These are phyloP conservation scores for Silurus aristotelis DNA, from an alignment of 2,797 vertebrate genomes.

Conservation along the genomic window DNA sequence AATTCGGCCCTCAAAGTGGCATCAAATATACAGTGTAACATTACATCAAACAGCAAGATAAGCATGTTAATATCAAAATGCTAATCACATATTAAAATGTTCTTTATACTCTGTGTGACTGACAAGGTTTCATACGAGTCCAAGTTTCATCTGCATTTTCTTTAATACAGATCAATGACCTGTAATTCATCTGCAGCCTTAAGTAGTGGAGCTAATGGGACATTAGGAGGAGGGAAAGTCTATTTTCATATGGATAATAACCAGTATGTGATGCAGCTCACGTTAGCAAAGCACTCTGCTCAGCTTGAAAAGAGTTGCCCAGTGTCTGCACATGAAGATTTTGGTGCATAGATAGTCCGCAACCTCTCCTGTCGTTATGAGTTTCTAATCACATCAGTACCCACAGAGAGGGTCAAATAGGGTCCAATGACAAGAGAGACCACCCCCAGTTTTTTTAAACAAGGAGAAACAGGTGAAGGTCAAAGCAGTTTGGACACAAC, in stretches of 20 bases:
- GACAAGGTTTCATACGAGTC: slow-evolving; percentile 8
- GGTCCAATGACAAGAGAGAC: slow-evolving; percentile 42
- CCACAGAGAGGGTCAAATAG: slow-evolving; percentile 50
- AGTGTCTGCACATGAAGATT: slow-evolving; percentile 66
- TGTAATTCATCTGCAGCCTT: slow-evolving; percentile 42
- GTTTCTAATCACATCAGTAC: slow-evolving; percentile 45
- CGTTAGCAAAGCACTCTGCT: slow-evolving; percentile 57
- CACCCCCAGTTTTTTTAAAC: slow-evolving; percentile 39
- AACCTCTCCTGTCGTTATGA: slow-evolving; percentile 49
- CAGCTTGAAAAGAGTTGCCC: slow-evolving; percentile 67
- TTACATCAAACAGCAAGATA: neutral
- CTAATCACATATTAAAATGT: neutral
- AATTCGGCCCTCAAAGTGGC: neutral
- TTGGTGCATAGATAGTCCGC: slow-evolving; percentile 62
- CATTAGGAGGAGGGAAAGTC: slow-evolving; percentile 57
- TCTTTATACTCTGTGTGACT: neutral
- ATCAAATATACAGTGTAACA: slow-evolving; percentile 1
- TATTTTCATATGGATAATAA: slow-evolving; percentile 75
- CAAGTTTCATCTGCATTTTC: slow-evolving; percentile 20
- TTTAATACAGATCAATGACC: slow-evolving; percentile 38
- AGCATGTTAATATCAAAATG: neutral
- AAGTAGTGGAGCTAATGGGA: slow-evolving; percentile 68
- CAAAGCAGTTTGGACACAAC: slow-evolving; percentile 16
- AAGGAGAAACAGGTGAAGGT: slow-evolving; percentile 44
- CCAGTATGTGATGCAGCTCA: slow-evolving; percentile 70